phyloP scores from a whole-genome alignment of 1,140 invertebrate species.

The Carcinoscorpius rotundicauda region DNA sequence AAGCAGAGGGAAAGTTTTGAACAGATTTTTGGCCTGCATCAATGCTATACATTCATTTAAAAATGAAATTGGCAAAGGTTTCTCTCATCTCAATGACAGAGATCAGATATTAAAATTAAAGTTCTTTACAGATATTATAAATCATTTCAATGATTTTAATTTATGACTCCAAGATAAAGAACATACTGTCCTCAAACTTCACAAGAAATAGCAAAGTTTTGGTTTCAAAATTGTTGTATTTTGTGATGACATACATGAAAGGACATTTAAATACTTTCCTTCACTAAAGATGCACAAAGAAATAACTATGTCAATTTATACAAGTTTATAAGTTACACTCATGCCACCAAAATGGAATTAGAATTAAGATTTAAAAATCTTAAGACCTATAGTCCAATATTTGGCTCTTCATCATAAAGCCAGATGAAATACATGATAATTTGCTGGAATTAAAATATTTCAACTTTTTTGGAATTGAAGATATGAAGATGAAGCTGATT shows the following conservation, averaged over 20 bases:
- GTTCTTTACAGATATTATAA: neutral
- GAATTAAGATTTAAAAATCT: no score
- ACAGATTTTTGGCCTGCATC: slow-evolving; percentile 2
- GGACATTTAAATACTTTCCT: slow-evolving; percentile 1
- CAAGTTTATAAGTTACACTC: no score
- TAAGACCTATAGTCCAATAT: no score
- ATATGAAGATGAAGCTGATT: no score
- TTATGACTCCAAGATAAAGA: neutral
- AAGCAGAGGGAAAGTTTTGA: slow-evolving; percentile 3
- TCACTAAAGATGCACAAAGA: neutral
- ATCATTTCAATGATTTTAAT: slow-evolving; percentile 2
- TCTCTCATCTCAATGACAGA: neutral
- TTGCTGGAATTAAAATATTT: no score
- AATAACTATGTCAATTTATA: no score
- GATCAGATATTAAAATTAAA: neutral
- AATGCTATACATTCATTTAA: neutral
- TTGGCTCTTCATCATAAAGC: no score
- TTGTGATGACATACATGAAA: neutral
- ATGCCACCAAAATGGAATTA: no score
- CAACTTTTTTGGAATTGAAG: no score
- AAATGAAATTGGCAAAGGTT: slow-evolving; percentile 1
- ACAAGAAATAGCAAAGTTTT: neutral
- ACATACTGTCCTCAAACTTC: neutral
- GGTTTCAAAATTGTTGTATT: neutral
- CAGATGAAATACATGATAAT: no score